A percentile compares a stretch with the other conserved stretches of the same genome.
These are phyloP conservation scores for Cephonodes hylas DNA, from an alignment of 2,888 invertebrate species.

Conservation along the genomic window DNA sequence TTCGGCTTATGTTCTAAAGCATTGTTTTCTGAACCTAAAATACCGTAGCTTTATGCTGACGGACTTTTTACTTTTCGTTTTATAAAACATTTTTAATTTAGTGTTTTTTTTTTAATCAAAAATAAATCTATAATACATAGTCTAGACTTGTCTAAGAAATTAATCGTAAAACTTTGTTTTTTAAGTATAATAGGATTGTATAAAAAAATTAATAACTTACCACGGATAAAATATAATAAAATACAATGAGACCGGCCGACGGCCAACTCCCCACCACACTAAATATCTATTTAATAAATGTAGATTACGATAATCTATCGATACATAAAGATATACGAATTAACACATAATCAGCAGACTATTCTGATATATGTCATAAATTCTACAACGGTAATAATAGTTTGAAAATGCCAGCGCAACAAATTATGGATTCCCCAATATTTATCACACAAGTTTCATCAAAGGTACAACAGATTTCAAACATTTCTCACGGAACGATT, in stretches of 20 bases:
- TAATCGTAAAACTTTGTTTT: not conserved
- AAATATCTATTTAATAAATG: slow-evolving; percentile 37
- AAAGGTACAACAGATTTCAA: too few species aligned
- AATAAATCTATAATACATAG: too few species aligned
- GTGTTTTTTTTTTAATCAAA: too few species aligned
- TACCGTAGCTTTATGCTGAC: too few species aligned
- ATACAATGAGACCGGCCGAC: slow-evolving; percentile 40
- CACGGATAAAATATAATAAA: slow-evolving; percentile 29
- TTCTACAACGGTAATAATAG: not conserved
- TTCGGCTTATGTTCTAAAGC: too few species aligned
- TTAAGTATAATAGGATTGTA: not conserved
- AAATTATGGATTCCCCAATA: too few species aligned
- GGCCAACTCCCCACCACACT: slow-evolving; percentile 56
- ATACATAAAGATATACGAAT: slow-evolving; percentile 35
- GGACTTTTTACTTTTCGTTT: too few species aligned
- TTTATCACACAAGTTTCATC: too few species aligned
- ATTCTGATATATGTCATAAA: slow-evolving; percentile 10
- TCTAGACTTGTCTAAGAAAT: too few species aligned
- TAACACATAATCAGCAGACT: slow-evolving; percentile 15
- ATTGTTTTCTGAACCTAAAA: too few species aligned
- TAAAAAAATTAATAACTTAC: slow-evolving; percentile 37
- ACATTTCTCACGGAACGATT: too few species aligned
- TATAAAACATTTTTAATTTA: too few species aligned
- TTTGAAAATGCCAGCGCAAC: not conserved
- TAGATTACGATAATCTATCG: slow-evolving; percentile 49